Evolutionary conservation across 2,888 invertebrate species (phyloP), one percentile per base, ranked within the genome.

Genomic region (Linnaemya tessellans): DNA sequence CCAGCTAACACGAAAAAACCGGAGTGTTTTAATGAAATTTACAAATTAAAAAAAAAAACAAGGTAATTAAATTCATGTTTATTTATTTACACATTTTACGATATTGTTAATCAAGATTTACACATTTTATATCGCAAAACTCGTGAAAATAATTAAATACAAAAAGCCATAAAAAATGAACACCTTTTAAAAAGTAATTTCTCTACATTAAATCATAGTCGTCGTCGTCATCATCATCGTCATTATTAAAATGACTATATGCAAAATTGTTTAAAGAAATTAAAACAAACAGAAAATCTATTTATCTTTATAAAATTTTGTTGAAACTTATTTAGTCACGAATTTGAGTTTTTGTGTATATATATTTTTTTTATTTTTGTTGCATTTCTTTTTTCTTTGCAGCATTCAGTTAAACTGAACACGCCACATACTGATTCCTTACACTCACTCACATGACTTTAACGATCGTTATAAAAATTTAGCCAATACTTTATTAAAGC

Each of bases 31-130:
- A 77, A 74, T 68, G 75, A 70, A 81, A 75, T 84, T 85, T 79
- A 82, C 79, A 60, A 75, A 79, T 79, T 85, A 71, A 70, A 81
- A 81, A 85, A 71, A 70, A 85, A 81, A 85, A n/a, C n/a, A n/a
- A 85, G 85, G 85, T 85, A 85, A 82, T 79, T 75, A 82, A 75
- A 51, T 51, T 65, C 41, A 20, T n/a, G n/a, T 25, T 60, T 77
- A 18, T 18, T 18, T 49, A 46, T 64, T 58, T 38, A 30, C 9
- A 25, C 15, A n/a, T 43, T 20, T 46, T 65, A 58, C 18, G 11
- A 68, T 71, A 46, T 62, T 73, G 60, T 58, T 70, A 68, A 84
- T 20, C 30, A 81, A 73, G 25, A 58, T 77, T 64, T 49, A 43
- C 41, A 62, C 43, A 18, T 46, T 68, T 60, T 51, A 20, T 62